Evolutionary conservation across 2,797 vertebrate genomes (phyloP).

Genomic region (Oryzias dopingdopingensis): DNA sequence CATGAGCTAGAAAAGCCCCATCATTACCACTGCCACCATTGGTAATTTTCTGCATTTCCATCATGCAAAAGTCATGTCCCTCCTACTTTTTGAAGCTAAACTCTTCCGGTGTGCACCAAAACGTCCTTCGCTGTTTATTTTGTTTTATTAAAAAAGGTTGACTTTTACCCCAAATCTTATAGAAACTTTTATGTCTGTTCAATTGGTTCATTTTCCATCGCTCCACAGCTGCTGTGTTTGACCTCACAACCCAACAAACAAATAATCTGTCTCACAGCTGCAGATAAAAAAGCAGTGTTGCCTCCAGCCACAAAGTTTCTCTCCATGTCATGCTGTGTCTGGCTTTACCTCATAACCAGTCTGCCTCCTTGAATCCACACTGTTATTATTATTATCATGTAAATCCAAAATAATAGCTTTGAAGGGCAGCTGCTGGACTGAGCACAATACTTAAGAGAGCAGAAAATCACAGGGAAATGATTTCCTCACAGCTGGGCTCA

Average conservation of each 20-base stretch:
- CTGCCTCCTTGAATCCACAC: slow-evolving; percentile 4
- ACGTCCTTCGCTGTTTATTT: too few relatives aligned
- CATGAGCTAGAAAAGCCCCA: slow-evolving; percentile 38
- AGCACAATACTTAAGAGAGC: slow-evolving; percentile 16
- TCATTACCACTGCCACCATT: not conserved
- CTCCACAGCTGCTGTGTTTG: not conserved
- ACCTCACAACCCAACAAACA: slow-evolving; percentile 11
- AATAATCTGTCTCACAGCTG: slow-evolving; percentile 11
- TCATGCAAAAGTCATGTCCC: slow-evolving; percentile 57
- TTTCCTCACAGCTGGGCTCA: slow-evolving; percentile 12
- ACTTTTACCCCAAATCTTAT: too few relatives aligned
- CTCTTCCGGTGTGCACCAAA: not conserved
- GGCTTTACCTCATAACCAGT: not conserved
- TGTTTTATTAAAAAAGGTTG: too few relatives aligned
- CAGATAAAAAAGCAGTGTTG: slow-evolving; percentile 1
- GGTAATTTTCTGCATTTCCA: slow-evolving; percentile 53
- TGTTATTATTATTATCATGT: slow-evolving; percentile 12
- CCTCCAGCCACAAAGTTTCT: not conserved
- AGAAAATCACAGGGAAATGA: slow-evolving; percentile 21
- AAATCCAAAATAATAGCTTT: slow-evolving; percentile 17
- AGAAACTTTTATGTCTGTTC: too few relatives aligned
- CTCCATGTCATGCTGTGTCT: not conserved
- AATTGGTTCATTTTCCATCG: not conserved
- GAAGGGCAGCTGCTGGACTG: slow-evolving; percentile 12
- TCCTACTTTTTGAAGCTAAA: slow-evolving; percentile 10